A percentile compares a stretch with the other conserved stretches of the same genome.
These are phyloP conservation scores for Centroberyx gerrardi DNA, from an alignment of 2,797 vertebrate species.

Conservation along the genomic window DNA sequence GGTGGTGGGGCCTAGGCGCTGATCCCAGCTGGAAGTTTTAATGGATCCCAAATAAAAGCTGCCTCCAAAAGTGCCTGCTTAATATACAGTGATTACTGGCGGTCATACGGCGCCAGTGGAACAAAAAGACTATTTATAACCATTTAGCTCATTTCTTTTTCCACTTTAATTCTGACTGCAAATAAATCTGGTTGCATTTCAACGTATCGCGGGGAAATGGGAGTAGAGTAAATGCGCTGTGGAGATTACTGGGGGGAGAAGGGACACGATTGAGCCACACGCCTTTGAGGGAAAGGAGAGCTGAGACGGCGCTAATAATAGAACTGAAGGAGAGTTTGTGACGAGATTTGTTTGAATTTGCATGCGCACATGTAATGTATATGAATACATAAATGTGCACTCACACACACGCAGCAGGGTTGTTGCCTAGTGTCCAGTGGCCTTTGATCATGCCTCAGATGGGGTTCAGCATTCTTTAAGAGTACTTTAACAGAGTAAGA, in stretches of 20 bases:
- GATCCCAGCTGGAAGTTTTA: constrained; percentile 50
- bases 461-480: not conserved
- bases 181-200: constrained; percentile 15
- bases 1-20: constrained; percentile 13
- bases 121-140: constrained; percentile 31
- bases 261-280: not conserved
- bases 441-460: not conserved
- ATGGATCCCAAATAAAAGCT: constrained; percentile 54
- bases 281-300: not conserved
- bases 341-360: not conserved
- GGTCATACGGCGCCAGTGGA: constrained; percentile 19
- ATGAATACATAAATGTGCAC: not conserved
- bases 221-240: not conserved
- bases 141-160: constrained; percentile 7
- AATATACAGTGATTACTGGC: constrained; percentile 22
- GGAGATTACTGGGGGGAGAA: not conserved
- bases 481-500: constrained; percentile 3
- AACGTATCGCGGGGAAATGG: constrained; percentile 9
- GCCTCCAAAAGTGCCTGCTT: constrained; percentile 23
- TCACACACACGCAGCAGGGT: not conserved
- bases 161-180: constrained; percentile 42
- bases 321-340: not conserved
- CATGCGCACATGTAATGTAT: not conserved
- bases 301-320: constrained; percentile 3
- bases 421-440: not conserved